phyloP scores from a whole-genome alignment of 2,888 invertebrate genomes.

The Synergus japonicus region DNA sequence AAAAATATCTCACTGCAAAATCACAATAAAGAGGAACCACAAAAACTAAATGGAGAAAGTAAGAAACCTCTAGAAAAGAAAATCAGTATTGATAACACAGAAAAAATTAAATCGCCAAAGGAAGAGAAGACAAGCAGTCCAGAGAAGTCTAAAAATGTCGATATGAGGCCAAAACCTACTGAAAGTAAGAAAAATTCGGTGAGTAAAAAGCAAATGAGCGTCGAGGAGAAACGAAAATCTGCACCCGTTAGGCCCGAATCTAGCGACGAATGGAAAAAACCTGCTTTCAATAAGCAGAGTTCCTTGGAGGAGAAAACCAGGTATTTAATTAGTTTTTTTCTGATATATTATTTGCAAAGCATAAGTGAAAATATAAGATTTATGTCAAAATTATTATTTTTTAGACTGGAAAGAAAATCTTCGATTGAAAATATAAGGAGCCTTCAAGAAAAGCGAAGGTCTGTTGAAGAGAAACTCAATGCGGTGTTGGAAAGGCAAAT shows the following conservation, averaged over 20 bases:
- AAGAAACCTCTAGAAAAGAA: conserved; percentile 51
- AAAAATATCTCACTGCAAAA: conserved; percentile 50
- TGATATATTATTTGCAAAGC: background rate
- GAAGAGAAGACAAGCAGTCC: conserved; percentile 48
- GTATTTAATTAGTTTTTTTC: conserved; percentile 53
- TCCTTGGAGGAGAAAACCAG: conserved; percentile 69
- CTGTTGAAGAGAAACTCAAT: conserved; percentile 74
- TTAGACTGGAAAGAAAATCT: conserved; percentile 50
- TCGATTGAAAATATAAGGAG: conserved; percentile 60
- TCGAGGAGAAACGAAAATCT: conserved; percentile 73
- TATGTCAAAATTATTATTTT: background rate
- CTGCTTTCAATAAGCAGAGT: conserved; percentile 64
- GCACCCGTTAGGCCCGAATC: conserved; percentile 68
- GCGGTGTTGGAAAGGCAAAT: conserved; percentile 74
- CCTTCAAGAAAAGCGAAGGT: conserved; percentile 73
- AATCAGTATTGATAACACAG: conserved; percentile 47
- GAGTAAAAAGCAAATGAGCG: conserved; percentile 57
- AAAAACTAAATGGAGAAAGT: conserved; percentile 60
- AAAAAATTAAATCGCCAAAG: conserved; percentile 46
- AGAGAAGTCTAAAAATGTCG: conserved; percentile 59
- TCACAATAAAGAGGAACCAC: conserved; percentile 50
- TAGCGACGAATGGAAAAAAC: conserved; percentile 68
- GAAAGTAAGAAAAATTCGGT: conserved; percentile 58
- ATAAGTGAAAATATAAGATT: background rate
- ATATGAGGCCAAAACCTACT: conserved; percentile 64